Conservation (phyloP, 2,113 vertebrate species). For the Uria lomvia region DNA sequence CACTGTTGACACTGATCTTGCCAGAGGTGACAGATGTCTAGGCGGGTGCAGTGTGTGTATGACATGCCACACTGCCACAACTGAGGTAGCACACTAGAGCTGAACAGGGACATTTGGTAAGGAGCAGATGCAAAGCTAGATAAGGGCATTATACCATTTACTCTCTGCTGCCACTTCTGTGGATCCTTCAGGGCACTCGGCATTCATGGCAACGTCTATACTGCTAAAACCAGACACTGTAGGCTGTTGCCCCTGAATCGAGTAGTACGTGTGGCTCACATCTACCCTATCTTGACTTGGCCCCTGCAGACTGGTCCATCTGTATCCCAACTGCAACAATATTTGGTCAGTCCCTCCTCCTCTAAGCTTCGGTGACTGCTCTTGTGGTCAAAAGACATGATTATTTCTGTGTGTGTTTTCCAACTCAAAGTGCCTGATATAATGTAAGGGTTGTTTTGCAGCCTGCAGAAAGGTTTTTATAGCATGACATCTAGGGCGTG, state of each 20-base stretch:
- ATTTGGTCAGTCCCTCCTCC: neutral
- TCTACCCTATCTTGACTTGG: neutral
- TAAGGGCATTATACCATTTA: neutral
- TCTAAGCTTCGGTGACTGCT: neutral
- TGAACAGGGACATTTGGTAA: neutral
- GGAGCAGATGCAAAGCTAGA: neutral
- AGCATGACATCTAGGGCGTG: too few relatives aligned
- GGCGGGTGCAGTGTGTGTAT: too few relatives aligned
- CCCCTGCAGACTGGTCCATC: neutral
- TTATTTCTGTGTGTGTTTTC: neutral
- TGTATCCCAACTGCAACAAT: neutral
- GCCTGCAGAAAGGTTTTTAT: too few relatives aligned
- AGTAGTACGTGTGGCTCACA: fast-evolving
- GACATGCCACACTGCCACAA: neutral
- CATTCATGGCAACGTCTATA: neutral
- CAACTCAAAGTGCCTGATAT: neutral
- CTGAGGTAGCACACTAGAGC: neutral
- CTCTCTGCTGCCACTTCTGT: neutral
- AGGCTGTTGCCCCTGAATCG: neutral
- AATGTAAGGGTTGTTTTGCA: too few relatives aligned
- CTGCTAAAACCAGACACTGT: fast-evolving
- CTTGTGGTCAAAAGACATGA: neutral
- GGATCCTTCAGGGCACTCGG: neutral
- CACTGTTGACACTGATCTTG: neutral
- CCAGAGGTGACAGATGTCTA: neutral